phyloP scores from a whole-genome alignment of 2,888 invertebrate species.

The Dryadula phaetusa region DNA sequence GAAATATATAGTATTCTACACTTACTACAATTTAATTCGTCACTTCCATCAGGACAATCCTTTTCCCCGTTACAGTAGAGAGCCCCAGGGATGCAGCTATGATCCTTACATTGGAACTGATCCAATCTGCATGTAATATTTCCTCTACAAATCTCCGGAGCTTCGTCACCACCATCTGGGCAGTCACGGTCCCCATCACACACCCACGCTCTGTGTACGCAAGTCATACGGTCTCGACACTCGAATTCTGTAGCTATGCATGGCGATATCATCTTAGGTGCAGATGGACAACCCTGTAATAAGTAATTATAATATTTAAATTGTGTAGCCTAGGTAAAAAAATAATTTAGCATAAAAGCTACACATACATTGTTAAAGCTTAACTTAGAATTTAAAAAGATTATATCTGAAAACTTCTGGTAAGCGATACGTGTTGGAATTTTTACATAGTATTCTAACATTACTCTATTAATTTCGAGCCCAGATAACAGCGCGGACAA shows the following conservation, averaged over 20 bases:
- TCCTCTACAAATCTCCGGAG: slow-evolving; percentile 85
- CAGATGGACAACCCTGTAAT: slow-evolving; percentile 85
- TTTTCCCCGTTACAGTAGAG: slow-evolving; percentile 91
- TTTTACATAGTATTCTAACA: neutral
- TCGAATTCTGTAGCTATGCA: slow-evolving; percentile 90
- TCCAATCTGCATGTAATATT: slow-evolving; percentile 92
- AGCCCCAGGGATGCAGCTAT: slow-evolving; percentile 91
- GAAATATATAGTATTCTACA: slow-evolving; percentile 46
- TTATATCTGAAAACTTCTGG: neutral
- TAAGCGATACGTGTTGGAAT: neutral
- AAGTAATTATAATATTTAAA: slow-evolving; percentile 9
- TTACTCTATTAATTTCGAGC: neutral
- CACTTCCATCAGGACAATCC: slow-evolving; percentile 94
- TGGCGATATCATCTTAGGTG: slow-evolving; percentile 82
- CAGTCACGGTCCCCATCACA: slow-evolving; percentile 94
- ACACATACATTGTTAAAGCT: neutral
- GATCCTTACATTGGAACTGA: slow-evolving; percentile 94
- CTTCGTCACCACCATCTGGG: slow-evolving; percentile 92
- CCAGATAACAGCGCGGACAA: neutral
- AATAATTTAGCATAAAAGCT: neutral
- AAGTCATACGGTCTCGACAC: slow-evolving; percentile 91
- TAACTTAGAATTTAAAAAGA: neutral
- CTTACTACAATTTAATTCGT: slow-evolving; percentile 93
- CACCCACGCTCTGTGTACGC: slow-evolving; percentile 92
- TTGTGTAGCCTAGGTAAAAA: neutral